A percentile compares a stretch with the other conserved stretches of the same genome.
phyloP scores from a whole-genome alignment of 2,888 invertebrate genomes.

The Lordiphosa fenestrarum region DNA sequence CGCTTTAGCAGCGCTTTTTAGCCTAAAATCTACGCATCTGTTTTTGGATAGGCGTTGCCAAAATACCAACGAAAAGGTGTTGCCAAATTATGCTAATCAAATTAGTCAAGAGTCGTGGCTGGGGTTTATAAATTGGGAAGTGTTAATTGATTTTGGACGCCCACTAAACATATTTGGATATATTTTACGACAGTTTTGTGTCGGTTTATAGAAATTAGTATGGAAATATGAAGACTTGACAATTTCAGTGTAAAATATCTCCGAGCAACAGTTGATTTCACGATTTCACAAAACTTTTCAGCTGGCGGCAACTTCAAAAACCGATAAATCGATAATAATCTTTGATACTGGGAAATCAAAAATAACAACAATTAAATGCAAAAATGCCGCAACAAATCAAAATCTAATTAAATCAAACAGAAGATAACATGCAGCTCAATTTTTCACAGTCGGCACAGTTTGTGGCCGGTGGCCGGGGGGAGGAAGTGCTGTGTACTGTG shows the following conservation, averaged over 20 bases:
- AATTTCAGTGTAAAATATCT: too few species aligned
- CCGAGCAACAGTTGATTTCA: background rate
- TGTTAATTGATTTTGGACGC: conserved; percentile 64
- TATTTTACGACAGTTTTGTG: conserved; percentile 6
- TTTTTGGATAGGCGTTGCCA: conserved; percentile 42
- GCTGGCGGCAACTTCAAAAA: conserved; percentile 54
- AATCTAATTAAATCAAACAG: conserved; percentile 61
- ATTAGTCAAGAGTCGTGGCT: conserved; percentile 39
- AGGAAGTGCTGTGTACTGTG: conserved; percentile 10
- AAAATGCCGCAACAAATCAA: conserved; percentile 68
- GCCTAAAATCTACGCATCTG: conserved; percentile 43
- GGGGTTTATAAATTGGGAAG: conserved; percentile 9
- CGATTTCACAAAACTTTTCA: conserved; percentile 22
- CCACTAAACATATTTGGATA: conserved; percentile 44
- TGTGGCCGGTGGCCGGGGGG: conserved; percentile 5
- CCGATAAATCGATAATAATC: conserved; percentile 15
- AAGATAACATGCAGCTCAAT: conserved; percentile 69
- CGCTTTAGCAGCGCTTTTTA: conserved; percentile 69
- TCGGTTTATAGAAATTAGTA: too few species aligned
- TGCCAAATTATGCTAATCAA: conserved; percentile 74
- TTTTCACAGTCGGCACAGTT: conserved; percentile 47
- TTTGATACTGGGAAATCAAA: conserved; percentile 43
- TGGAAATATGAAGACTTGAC: too few species aligned
- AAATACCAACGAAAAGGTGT: conserved; percentile 48
- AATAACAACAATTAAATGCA: conserved; percentile 67